Evolutionary conservation across 2,113 vertebrate genomes (phyloP).

Genomic region (Struthidea cinerea): DNA sequence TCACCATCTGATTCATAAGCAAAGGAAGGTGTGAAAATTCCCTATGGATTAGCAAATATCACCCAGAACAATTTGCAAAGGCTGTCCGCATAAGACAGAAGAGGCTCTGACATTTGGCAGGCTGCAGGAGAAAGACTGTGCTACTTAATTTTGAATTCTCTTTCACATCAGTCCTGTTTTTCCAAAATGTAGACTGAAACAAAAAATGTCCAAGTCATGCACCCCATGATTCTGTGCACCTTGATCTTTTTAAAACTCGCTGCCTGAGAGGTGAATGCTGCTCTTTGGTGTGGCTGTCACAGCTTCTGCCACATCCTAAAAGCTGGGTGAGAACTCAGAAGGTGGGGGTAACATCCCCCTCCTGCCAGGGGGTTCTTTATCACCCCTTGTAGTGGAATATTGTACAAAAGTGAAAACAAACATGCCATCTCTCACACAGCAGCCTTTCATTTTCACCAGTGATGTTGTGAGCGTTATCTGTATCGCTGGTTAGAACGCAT

Average conservation of each 20-base stretch:
- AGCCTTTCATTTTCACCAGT: neutral
- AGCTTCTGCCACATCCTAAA: neutral
- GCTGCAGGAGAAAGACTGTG: neutral
- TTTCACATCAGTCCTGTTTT: neutral
- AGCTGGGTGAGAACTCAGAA: neutral
- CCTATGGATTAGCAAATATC: neutral
- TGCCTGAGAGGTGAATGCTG: neutral
- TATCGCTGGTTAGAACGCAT: neutral
- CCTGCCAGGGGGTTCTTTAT: neutral
- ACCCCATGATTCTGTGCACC: neutral
- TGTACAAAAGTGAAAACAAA: neutral
- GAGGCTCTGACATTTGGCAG: neutral
- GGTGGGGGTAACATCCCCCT: neutral
- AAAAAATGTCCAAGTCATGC: neutral
- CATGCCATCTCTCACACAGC: neutral
- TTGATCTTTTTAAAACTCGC: neutral
- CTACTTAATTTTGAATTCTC: constrained; percentile 5
- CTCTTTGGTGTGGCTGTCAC: neutral
- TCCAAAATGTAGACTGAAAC: neutral
- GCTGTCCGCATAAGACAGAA: neutral
- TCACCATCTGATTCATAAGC: neutral
- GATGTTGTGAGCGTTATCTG: neutral
- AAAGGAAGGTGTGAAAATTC: neutral
- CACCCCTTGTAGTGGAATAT: neutral
- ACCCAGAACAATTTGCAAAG: neutral